Conservation (phyloP, 2,797 vertebrate species). For the Phaenicophaeus curvirostris region DNA sequence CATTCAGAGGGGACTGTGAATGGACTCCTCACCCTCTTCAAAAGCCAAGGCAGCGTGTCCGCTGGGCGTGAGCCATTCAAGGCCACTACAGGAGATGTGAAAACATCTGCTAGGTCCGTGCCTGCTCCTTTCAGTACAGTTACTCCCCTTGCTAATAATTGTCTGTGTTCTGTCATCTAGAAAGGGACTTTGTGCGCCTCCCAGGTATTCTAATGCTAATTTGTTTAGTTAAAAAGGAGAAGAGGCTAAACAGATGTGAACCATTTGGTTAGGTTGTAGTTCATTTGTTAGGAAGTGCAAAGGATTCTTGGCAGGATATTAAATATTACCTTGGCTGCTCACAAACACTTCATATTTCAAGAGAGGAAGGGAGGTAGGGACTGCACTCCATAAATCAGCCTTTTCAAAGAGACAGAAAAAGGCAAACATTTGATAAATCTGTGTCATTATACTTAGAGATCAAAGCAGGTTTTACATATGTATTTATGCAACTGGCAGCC, state of each 20-base stretch:
- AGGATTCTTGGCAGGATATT: constrained; percentile 78
- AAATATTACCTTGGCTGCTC: constrained; percentile 80
- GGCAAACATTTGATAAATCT: constrained; percentile 81
- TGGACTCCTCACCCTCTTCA: constrained; percentile 21
- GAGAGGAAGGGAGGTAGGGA: constrained; percentile 71
- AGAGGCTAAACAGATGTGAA: constrained; percentile 79
- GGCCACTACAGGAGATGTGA: constrained; percentile 52
- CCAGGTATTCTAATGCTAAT: constrained; percentile 80
- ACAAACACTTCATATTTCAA: constrained; percentile 83
- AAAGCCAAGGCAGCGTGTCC: background rate
- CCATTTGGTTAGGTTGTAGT: constrained; percentile 76
- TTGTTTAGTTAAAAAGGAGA: constrained; percentile 75
- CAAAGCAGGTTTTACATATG: constrained; percentile 74
- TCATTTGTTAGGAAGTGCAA: constrained; percentile 78
- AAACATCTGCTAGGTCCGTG: constrained; percentile 45
- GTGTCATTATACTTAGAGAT: constrained; percentile 72
- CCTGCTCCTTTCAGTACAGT: constrained; percentile 30
- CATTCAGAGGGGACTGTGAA: background rate
- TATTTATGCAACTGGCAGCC: constrained; percentile 73
- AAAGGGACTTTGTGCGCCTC: constrained; percentile 70
- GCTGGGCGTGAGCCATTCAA: background rate
- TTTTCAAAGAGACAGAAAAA: constrained; percentile 76
- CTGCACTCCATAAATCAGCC: constrained; percentile 75
- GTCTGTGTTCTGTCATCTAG: constrained; percentile 76
- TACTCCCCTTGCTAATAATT: constrained; percentile 65